Conservation (phyloP, 92 coral and sea anemone species). For the Porites evermanni region DNA sequence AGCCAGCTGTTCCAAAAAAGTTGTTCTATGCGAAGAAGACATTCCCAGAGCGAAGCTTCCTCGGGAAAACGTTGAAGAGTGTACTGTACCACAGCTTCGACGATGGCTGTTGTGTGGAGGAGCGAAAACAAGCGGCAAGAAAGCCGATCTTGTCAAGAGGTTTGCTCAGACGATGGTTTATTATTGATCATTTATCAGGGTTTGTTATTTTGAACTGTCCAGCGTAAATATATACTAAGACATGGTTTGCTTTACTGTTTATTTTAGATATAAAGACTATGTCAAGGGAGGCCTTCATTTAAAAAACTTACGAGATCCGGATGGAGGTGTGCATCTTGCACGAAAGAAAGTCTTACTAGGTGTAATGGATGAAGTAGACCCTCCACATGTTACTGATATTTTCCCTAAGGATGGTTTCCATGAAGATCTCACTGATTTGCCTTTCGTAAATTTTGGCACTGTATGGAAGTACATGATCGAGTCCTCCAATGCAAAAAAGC, state of each 20-base stretch:
- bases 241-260: not conserved
- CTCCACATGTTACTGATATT: constrained; percentile 14
- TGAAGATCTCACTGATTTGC: too few species aligned
- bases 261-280: constrained; percentile 38
- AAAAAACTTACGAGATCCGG: constrained; percentile 63
- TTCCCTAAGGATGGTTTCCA: constrained; percentile 2
- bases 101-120: constrained; percentile 63
- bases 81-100: constrained; percentile 52
- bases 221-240: not conserved
- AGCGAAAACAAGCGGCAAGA: constrained; percentile 66
- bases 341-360: constrained; percentile 59
- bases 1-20: not conserved
- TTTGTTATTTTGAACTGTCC: too few species aligned
- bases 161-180: constrained; percentile 9
- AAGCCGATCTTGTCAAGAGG: constrained; percentile 25
- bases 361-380: constrained; percentile 45
- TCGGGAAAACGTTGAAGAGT: constrained; percentile 55
- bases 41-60: constrained; percentile 62
- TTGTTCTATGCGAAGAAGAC: constrained; percentile 34
- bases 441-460: too few species aligned
- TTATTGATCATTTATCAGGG: too few species aligned
- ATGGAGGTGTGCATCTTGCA: constrained; percentile 51
- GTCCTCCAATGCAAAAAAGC: constrained; percentile 49
- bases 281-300: constrained; percentile 43
- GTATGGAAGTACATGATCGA: constrained; percentile 72